Evolutionary conservation across 2,113 vertebrate species (phyloP), one percentile per base, ranked within the genome.

Genomic region (Columbina picui): DNA sequence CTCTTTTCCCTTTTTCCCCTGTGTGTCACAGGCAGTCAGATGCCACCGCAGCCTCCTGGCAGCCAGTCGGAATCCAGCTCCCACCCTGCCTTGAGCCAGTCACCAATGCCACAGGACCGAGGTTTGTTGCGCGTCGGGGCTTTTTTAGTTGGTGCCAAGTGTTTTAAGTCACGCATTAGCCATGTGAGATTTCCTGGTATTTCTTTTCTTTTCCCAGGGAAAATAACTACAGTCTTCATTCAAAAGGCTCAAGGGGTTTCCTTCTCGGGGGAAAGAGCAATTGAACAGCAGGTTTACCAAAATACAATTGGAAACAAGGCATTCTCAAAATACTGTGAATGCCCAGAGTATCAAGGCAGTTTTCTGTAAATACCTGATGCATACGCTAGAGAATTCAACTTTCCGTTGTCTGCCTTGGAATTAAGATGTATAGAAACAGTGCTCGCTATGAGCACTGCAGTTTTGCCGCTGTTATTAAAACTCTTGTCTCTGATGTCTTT

Each of bases 41-140:
- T 99, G 98, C 98, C 99, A 80, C 98, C 98, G 5, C 99, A 99
- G 97, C 98, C 98, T 91, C 97, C 99, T 71, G 99, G 99, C 93
- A 99, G 98, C 94, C 98, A 99, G 94, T 96, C 99, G n/a, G 99
- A 99, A 76, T 98, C 98, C 88, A 98, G 98, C 97, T 96, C 98
- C 94, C 99, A 98, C 90, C 98, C 98, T 80, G 98, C 98, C 86
- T 97, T 99, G 98, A 99, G 98, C 95, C 99, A 99, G 96, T 99
- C 99, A 43, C 99, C 99, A 89, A 98, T 99, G 99, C 98, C 99
- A 94, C 99, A 99, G 96, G 99, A 99, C 85, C 98, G 99, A 99
- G 99, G 99, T 99, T 95, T 96, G 98, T 98, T 96, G 92, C 82
- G 91, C 86, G 93, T 56, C 93, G 83, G 91, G 92, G 38, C 22